These are phyloP conservation scores for Pitangus sulphuratus DNA, from an alignment of 2,797 vertebrate genomes.

Conservation along the genomic window DNA sequence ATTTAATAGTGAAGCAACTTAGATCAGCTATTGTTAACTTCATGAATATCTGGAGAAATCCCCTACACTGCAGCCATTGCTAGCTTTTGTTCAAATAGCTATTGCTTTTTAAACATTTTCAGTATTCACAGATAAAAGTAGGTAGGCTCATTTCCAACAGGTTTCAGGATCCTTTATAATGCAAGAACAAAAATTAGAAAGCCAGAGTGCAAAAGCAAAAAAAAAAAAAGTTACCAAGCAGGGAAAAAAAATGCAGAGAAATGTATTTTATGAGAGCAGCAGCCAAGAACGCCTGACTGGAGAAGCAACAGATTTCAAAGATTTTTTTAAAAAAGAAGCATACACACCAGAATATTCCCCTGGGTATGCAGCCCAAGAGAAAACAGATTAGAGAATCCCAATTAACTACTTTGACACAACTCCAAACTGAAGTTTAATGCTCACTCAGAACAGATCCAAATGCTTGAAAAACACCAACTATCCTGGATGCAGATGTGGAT, in stretches of 20 bases:
- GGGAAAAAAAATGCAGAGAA: slow-evolving; percentile 56
- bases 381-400: slow-evolving; percentile 79
- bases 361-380: slow-evolving; percentile 83
- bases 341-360: slow-evolving; percentile 97
- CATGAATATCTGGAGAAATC: not conserved
- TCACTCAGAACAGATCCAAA: slow-evolving; percentile 45
- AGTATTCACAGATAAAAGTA: not conserved
- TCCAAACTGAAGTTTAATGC: slow-evolving; percentile 2
- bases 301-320: slow-evolving; percentile 65
- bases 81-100: not conserved
- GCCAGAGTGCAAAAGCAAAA: slow-evolving; percentile 42
- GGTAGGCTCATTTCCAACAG: not conserved
- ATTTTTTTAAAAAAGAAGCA: slow-evolving; percentile 64
- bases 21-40: not conserved
- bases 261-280: slow-evolving; percentile 67
- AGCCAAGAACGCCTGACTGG: slow-evolving; percentile 69
- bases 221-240: slow-evolving; percentile 46
- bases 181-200: slow-evolving; percentile 31
- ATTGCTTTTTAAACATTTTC: not conserved
- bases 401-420: slow-evolving; percentile 75
- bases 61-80: not conserved
- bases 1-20: not conserved
- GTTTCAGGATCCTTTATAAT: not conserved
- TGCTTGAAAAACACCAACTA: not conserved
- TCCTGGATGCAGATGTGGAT: not conserved